phyloP scores from a whole-genome alignment of 2,888 invertebrate species.

The Tetheella fluctuosa region DNA sequence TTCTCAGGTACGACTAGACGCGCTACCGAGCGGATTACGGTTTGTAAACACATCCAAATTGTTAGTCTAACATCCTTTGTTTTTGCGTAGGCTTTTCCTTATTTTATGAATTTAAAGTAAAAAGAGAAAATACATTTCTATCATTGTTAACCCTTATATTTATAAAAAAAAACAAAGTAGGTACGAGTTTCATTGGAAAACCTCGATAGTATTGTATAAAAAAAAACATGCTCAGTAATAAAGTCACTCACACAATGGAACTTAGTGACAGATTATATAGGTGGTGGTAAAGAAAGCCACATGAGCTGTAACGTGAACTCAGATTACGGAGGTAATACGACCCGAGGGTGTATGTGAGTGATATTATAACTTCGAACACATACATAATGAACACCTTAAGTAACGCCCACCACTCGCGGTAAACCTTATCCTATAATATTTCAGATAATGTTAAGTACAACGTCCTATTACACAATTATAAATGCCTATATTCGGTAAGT shows the following conservation, averaged over 20 bases:
- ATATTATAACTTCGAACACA: slow-evolving; percentile 22
- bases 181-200: background rate
- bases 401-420: slow-evolving; percentile 20
- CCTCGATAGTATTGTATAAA: background rate
- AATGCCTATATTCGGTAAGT: slow-evolving; percentile 37
- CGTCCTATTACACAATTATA: slow-evolving; percentile 1
- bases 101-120: background rate
- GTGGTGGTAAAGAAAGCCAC: slow-evolving; percentile 21
- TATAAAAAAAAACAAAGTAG: background rate
- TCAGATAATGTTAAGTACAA: slow-evolving; percentile 15
- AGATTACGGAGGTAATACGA: slow-evolving; percentile 35
- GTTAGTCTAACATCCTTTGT: background rate
- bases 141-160: background rate
- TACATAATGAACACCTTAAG: slow-evolving; percentile 32
- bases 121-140: background rate
- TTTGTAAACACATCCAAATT: background rate
- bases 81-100: background rate
- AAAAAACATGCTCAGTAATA: background rate
- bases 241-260: background rate
- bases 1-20: slow-evolving; percentile 2
- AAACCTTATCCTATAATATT: slow-evolving; percentile 28
- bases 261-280: background rate
- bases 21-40: background rate
- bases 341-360: slow-evolving; percentile 29
- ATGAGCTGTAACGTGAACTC: slow-evolving; percentile 30